Evolutionary conservation across 2,888 invertebrate species (phyloP).

Genomic region (Mythimna loreyi): DNA sequence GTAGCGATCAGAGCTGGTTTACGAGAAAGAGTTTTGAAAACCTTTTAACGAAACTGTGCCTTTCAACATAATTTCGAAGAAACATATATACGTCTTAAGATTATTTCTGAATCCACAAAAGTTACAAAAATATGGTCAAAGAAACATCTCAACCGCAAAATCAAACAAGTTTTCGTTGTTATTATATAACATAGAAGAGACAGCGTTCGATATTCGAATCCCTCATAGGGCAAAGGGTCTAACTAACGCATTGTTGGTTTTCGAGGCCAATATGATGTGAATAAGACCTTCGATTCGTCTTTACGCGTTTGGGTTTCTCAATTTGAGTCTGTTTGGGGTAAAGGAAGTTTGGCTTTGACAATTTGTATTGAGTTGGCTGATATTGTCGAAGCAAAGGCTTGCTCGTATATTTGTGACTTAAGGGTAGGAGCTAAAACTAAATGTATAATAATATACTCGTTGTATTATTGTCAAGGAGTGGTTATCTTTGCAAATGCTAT

Average conservation of each 20-base stretch:
- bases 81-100: no score
- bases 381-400: conserved; percentile 3
- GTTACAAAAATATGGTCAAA: not conserved
- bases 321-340: conserved; percentile 59
- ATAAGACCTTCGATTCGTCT: conserved; percentile 66
- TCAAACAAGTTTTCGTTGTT: conserved; percentile 59
- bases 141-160: conserved; percentile 47
- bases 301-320: conserved; percentile 65
- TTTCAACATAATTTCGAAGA: no score
- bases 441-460: not conserved
- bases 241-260: conserved; percentile 73
- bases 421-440: not conserved
- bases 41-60: no score
- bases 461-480: no score
- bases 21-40: no score
- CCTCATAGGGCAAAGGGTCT: conserved; percentile 68
- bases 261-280: conserved; percentile 67
- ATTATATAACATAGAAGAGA: conserved; percentile 54
- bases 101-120: not conserved
- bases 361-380: conserved; percentile 38
- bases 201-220: conserved; percentile 61
- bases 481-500: no score
- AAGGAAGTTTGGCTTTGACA: conserved; percentile 47
- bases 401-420: not conserved
- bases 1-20: no score